phyloP scores from a whole-genome alignment of 2,113 vertebrate species.

The Oryctolagus cuniculus region mOryCun1.1 NC_091434.1:48114001-48114500 shows the following conservation, averaged over 20 bases:
- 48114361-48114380: not conserved
- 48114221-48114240: slow-evolving; percentile 31
- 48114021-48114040: too few species aligned
- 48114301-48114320: slow-evolving; percentile 61
- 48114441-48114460: not conserved
- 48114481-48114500: not conserved
- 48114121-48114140: not conserved
- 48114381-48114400: slow-evolving; percentile 66
- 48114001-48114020: too few species aligned
- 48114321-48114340: slow-evolving; percentile 5
- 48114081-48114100: not conserved
- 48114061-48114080: not conserved
- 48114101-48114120: slow-evolving; percentile 22
- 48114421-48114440: not conserved
- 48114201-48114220: not conserved
- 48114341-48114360: slow-evolving; percentile 35
- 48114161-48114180: slow-evolving; percentile 6
- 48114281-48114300: slow-evolving; percentile 52
- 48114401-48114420: not conserved
- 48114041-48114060: too few species aligned
- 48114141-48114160: not conserved
- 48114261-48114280: slow-evolving; percentile 28
- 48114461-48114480: not conserved
- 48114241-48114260: not conserved
- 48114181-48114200: not conserved